Conservation (phyloP, 1,140 invertebrate genomes). For the Drosophila busckii region DNA sequence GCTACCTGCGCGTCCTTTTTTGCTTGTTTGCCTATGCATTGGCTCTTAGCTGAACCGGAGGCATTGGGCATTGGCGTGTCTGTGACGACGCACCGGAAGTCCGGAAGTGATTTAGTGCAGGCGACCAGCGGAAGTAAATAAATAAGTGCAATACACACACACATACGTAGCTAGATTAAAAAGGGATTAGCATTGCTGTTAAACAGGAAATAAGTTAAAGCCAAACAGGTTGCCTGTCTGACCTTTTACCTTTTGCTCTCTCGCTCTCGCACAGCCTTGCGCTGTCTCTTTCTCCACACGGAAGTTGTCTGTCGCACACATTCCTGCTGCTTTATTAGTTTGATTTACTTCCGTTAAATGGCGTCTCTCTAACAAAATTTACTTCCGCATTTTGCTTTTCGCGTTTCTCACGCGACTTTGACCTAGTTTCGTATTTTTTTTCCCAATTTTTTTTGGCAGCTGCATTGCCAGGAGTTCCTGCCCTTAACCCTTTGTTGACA, state of each 20-base stretch:
- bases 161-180: conserved; percentile 10
- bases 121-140: conserved; percentile 59
- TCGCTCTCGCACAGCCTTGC: conserved; percentile 18
- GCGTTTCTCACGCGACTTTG: conserved; percentile 56
- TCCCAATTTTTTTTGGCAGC: conserved; percentile 11
- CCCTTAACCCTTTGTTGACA: conserved; percentile 59
- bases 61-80: too few relatives aligned
- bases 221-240: conserved; percentile 56
- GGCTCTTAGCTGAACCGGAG: too few relatives aligned
- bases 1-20: conserved; percentile 44
- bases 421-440: conserved; percentile 44
- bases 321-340: conserved; percentile 59
- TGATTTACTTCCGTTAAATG: conserved; percentile 74
- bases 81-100: conserved; percentile 64
- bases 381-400: conserved; percentile 33
- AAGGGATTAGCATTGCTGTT: conserved; percentile 51
- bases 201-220: conserved; percentile 51
- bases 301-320: conserved; percentile 48
- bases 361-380: too few relatives aligned
- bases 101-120: conserved; percentile 75
- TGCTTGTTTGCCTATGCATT: too few relatives aligned
- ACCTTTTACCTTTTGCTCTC: conserved; percentile 56
- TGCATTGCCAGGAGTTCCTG: conserved; percentile 17
- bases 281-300: conserved; percentile 22
- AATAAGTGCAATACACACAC: conserved; percentile 40